Base-by-base conservation (phyloP, 2,888 invertebrate species). In the Meandrusa payeni region DNA sequence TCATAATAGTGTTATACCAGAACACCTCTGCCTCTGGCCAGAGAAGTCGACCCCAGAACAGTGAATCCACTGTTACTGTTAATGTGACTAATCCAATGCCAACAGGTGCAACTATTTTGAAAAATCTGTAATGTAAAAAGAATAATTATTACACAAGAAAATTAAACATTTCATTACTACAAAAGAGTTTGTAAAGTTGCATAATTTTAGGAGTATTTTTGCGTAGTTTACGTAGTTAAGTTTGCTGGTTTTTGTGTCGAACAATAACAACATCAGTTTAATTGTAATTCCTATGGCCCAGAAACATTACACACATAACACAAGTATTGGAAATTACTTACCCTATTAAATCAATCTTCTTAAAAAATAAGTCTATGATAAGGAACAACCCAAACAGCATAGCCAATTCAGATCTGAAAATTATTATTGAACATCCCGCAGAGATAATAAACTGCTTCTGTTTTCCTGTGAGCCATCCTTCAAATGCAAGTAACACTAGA, bases 21-120 rank as follows among this genome's bases (percentile, higher is more conserved):
- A 98, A 90, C 1, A 99, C 99, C 87, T 98, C 96, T 6, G 96
- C 97, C 88, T 99, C 99, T 0, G 99, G 99, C 99, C 99, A 99
- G 12, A 98, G 64, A 29, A 92, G 71, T 38, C 96, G 90, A 43
- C 91, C 90, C 99, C 99, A 99, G 76, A 99, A 97, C 59, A 95
- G 89, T 0, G 99, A 97, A 80, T 99, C 99, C 24, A 98, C 89
- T 3, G 89, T 69, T 24, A 98, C 89, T 0, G 97, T 95, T 3
- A 94, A 63, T 3, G 88, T 88, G 59, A 96, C 76, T 63, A 93
- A 89, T 20, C 88, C 82, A 27, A 93, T 57, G 12, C 94, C 95
- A 22, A 93, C 91, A 20, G 95, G 95, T 53, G 94, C 61, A 2
- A 91, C 91, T 61, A 92, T 90, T 83, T 92, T 93, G 5, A 95